Percentiles rank a stretch among this genome's conserved stretches.
Evolutionary conservation across 1,140 invertebrate species (phyloP).

Genomic region (Pseudomyrmex sp.): DNA sequence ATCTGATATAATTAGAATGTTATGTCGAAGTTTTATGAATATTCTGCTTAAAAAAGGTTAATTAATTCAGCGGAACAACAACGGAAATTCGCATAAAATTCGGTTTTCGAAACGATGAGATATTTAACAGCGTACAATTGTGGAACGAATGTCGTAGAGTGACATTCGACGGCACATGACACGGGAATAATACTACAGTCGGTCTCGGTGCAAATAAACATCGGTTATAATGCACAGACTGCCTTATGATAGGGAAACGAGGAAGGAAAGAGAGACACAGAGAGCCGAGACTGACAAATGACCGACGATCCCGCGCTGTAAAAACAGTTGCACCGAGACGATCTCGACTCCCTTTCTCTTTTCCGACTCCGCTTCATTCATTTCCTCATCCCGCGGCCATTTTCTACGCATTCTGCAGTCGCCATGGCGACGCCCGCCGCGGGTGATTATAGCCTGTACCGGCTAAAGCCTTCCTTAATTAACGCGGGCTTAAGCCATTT

Average conservation of each 20-base stretch:
- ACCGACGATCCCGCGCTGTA: slow-evolving; percentile 63
- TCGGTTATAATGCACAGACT: slow-evolving; percentile 35
- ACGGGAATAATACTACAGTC: slow-evolving; percentile 8
- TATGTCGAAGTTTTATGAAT: too few relatives aligned
- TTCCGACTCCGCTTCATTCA: slow-evolving; percentile 69
- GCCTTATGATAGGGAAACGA: neutral
- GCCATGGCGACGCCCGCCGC: slow-evolving; percentile 71
- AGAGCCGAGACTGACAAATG: slow-evolving; percentile 68
- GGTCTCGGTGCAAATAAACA: slow-evolving; percentile 32
- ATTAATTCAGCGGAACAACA: neutral
- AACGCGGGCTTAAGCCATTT: slow-evolving; percentile 79
- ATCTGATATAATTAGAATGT: too few relatives aligned
- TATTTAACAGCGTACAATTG: neutral
- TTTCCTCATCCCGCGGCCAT: slow-evolving; percentile 65
- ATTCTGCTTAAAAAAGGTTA: neutral
- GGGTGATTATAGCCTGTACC: slow-evolving; percentile 77
- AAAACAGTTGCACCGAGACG: slow-evolving; percentile 67
- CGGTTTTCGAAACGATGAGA: neutral
- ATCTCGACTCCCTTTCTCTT: slow-evolving; percentile 39
- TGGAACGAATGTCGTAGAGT: neutral
- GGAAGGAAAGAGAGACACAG: neutral
- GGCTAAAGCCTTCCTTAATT: slow-evolving; percentile 81
- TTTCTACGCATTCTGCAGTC: slow-evolving; percentile 72
- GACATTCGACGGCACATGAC: neutral
- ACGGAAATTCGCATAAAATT: neutral